These are phyloP conservation scores for Hippocampus mohnikei DNA, from an alignment of 2,113 vertebrate species.

Conservation along the genomic window DNA sequence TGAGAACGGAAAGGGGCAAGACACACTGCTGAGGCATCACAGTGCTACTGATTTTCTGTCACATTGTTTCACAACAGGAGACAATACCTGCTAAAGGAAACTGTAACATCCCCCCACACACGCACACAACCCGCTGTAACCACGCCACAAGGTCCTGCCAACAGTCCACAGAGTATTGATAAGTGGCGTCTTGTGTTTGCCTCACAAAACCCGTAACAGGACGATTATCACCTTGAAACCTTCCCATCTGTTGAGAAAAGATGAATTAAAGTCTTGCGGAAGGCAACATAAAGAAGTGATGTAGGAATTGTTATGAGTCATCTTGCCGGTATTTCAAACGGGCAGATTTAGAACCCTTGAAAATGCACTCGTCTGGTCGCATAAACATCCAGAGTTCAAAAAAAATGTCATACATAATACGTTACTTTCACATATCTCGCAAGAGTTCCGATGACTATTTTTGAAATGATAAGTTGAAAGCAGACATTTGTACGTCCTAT, in stretches of 20 bases:
- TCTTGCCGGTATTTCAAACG: not conserved
- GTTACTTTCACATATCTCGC: not conserved
- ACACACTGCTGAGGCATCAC: constrained; percentile 66
- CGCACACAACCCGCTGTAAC: constrained; percentile 19
- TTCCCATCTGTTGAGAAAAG: not conserved
- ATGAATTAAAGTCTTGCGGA: not conserved
- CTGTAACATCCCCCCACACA: constrained; percentile 46
- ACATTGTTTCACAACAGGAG: constrained; percentile 70
- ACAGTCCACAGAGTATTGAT: constrained; percentile 47
- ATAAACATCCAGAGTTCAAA: not conserved
- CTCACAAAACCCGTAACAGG: not conserved
- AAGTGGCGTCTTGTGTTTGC: constrained; percentile 34
- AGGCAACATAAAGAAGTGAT: not conserved
- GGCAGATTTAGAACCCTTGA: not conserved
- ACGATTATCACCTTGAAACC: constrained; percentile 14
- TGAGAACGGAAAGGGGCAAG: constrained; percentile 54
- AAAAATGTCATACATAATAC: not conserved
- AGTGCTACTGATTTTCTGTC: constrained; percentile 70
- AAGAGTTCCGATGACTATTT: not conserved
- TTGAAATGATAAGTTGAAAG: too few species aligned
- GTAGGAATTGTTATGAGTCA: not conserved
- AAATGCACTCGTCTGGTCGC: not conserved
- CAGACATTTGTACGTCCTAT: too few species aligned
- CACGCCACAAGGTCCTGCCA: constrained; percentile 47
- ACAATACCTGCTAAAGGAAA: constrained; percentile 66